Evolutionary conservation across 2,888 invertebrate species (phyloP).

Genomic region (Linnaemya vulpina): DNA sequence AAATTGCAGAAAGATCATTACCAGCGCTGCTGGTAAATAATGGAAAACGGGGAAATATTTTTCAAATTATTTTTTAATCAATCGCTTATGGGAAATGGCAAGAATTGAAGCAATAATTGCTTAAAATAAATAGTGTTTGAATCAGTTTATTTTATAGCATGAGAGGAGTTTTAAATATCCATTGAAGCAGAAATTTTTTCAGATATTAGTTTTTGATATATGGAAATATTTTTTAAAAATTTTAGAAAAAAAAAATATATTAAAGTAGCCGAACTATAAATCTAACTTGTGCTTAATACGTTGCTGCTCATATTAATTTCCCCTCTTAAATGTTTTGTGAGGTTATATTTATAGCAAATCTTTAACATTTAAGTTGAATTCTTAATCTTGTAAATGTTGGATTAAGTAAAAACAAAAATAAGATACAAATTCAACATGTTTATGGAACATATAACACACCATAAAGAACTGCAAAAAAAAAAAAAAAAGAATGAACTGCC

Average conservation of each 20-base stretch:
- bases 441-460: constrained; percentile 45
- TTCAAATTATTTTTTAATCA: not conserved
- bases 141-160: not conserved
- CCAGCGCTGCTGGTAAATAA: not conserved
- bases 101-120: not conserved
- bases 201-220: no score
- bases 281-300: no score
- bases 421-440: constrained; percentile 27
- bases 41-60: not conserved
- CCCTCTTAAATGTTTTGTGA: not conserved
- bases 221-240: no score
- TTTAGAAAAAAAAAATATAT: no score
- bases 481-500: constrained; percentile 3
- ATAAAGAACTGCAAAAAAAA: constrained; percentile 46
- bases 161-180: no score
- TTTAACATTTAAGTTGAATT: constrained; percentile 1
- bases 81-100: not conserved
- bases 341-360: constrained; percentile 3
- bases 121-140: not conserved
- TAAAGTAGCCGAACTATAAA: no score
- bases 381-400: not conserved
- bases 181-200: no score
- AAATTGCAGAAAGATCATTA: constrained; percentile 5
- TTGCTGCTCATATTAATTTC: no score
- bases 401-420: not conserved